phyloP scores from a whole-genome alignment of 2,113 vertebrate genomes.

The Pygoscelis antarcticus region DNA sequence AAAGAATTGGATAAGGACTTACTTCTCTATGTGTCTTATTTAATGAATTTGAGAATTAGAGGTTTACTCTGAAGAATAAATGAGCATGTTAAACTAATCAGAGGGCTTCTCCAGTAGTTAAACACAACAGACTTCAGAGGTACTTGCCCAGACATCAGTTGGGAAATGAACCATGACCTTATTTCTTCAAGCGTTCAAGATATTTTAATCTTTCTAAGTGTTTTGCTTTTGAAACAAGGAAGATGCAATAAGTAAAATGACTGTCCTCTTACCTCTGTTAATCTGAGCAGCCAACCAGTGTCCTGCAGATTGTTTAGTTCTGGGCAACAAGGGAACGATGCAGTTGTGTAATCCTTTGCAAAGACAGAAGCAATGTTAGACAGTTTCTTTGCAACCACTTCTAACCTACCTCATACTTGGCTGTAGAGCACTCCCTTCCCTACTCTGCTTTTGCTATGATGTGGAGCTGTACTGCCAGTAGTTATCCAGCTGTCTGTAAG shows the following conservation, averaged over 20 bases:
- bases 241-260: background rate
- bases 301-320: background rate
- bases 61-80: background rate
- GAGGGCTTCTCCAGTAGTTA: background rate
- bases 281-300: background rate
- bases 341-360: background rate
- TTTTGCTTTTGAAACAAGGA: background rate
- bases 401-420: background rate
- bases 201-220: background rate
- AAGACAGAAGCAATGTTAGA: background rate
- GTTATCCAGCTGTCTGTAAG: background rate
- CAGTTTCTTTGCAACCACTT: background rate
- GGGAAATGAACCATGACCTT: background rate
- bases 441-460: background rate
- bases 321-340: rapidly evolving
- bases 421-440: background rate
- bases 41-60: background rate
- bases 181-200: background rate
- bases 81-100: background rate
- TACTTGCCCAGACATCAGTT: background rate
- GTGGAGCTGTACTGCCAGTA: background rate
- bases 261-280: background rate
- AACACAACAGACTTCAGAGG: background rate
- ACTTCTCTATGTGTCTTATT: background rate
- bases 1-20: background rate